phyloP scores from a whole-genome alignment of 2,888 invertebrate species.

The Lumbricus terrestris region DNA sequence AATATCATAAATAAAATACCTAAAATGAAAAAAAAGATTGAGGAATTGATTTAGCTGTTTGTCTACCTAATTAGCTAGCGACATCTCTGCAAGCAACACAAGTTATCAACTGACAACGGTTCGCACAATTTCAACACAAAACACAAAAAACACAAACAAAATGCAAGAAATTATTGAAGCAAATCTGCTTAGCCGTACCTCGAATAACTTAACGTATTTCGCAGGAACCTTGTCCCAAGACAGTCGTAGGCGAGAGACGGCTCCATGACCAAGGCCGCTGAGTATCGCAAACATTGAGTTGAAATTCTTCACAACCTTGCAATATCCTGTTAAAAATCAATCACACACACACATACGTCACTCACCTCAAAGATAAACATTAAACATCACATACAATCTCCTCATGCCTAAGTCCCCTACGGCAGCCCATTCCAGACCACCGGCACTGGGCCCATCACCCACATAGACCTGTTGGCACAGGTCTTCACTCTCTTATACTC shows the following conservation, averaged over 20 bases:
- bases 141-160: background rate
- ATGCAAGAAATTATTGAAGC: background rate
- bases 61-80: too few species aligned
- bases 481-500: background rate
- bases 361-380: too few species aligned
- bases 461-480: too few species aligned
- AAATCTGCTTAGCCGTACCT: slow-evolving; percentile 51
- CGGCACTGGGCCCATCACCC: too few species aligned
- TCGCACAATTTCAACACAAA: background rate
- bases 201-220: slow-evolving; percentile 86
- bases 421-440: too few species aligned
- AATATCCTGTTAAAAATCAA: slow-evolving; percentile 72
- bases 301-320: slow-evolving; percentile 97
- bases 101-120: too few species aligned
- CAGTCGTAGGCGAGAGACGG: slow-evolving; percentile 83
- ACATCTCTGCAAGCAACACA: too few species aligned
- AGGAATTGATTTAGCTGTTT: too few species aligned
- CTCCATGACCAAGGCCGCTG: slow-evolving; percentile 92
- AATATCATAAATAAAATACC: too few species aligned
- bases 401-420: too few species aligned
- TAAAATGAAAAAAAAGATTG: too few species aligned
- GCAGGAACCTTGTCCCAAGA: slow-evolving; percentile 97
- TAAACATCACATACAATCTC: too few species aligned
- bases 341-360: background rate
- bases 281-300: slow-evolving; percentile 99